Base-by-base conservation (phyloP, 2,797 vertebrate genomes). In the Leptatherina wallacei region DNA sequence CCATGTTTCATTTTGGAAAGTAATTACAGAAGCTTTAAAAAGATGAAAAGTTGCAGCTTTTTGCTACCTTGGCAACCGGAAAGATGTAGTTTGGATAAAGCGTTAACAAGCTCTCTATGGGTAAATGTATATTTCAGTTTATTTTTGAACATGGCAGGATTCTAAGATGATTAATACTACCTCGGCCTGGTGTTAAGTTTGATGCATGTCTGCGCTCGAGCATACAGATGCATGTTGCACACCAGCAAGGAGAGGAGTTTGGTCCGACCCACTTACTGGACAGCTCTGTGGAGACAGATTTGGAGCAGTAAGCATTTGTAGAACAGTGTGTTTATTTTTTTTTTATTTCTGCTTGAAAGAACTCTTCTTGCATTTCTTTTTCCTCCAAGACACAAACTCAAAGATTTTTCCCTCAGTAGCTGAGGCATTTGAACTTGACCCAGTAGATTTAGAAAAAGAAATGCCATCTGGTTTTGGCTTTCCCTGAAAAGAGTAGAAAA, bases 261-360 rank as follows among this genome's bases (percentile, higher is more conserved):
- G 82, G 79, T 77, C 24, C 61, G 79, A 85, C 85, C 86, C 81
- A 86, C 82, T 88, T 90, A 71, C 77, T 85, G 79, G 81, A 71
- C 75, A 80, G 77, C 80, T 78, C 71, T 69, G n/a, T 52, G 69
- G 80, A 83, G 84, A 84, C 79, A 70, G 77, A 87, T 86, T 85
- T 74, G 73, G 83, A 74, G 83, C 82, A 82, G 72, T 62, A 69
- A 77, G 77, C 72, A 71, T 82, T 78, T 68, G 77, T 36, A 44
- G 69, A 82, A 65, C 71, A 62, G 60, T 47, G 42, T 74, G 70
- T 73, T 86, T 58, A 81, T 56, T 58, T 70, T 42, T 56, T 58
- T 70, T 42, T 47, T 47, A n/a, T 77, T 42, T 58, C 68, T 69
- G 65, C 77, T 78, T 38, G 56, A 58, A 66, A 80, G 74, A 86